These are phyloP conservation scores for Hydraecia micacea DNA, from an alignment of 2,888 invertebrate species.

Conservation along the genomic window DNA sequence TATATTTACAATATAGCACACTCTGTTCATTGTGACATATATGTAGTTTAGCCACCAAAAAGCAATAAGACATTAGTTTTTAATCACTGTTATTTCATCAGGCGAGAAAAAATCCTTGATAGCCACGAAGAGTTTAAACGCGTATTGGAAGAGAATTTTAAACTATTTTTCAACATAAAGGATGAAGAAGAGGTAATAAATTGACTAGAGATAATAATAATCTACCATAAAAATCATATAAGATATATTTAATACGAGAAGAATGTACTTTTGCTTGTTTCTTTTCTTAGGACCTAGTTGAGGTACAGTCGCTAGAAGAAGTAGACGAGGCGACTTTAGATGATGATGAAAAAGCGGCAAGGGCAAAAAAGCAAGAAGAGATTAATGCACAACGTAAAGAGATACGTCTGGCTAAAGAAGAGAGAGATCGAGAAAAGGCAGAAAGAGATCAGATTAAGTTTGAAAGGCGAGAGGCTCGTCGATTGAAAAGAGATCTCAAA, in stretches of 20 bases:
- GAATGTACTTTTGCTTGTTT: not conserved
- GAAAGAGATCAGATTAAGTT: conserved; percentile 76
- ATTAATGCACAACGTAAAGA: conserved; percentile 76
- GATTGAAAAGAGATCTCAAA: conserved; percentile 81
- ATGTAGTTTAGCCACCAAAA: not conserved
- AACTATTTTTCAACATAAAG: conserved; percentile 92
- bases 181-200: conserved; percentile 83
- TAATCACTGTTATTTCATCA: conserved; percentile 64
- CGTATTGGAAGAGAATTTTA: conserved; percentile 92
- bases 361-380: conserved; percentile 74
- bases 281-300: conserved; percentile 73
- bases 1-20: not conserved
- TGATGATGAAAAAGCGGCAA: conserved; percentile 83
- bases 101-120: conserved; percentile 81
- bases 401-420: conserved; percentile 76
- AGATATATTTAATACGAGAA: not conserved
- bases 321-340: conserved; percentile 84
- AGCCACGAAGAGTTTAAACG: conserved; percentile 90
- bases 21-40: not conserved
- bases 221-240: not conserved
- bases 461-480: conserved; percentile 80
- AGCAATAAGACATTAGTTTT: not conserved
- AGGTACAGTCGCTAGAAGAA: conserved; percentile 83
- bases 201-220: not conserved
- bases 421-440: conserved; percentile 75